phyloP scores from a whole-genome alignment of 2,113 vertebrate species.

The Aspidoscelis tigris region DNA sequence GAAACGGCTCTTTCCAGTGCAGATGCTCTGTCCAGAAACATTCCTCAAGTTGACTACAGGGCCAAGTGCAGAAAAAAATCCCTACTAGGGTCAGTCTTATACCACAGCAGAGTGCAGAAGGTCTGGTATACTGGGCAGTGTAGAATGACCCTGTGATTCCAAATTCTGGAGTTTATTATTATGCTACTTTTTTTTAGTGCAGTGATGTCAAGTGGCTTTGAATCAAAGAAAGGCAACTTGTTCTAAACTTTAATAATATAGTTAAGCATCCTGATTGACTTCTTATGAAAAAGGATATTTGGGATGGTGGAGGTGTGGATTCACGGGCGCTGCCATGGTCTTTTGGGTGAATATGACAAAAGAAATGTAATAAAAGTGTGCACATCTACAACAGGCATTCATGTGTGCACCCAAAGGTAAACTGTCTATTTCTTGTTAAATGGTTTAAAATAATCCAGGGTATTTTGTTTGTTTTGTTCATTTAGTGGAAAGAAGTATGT shows the following conservation, averaged over 20 bases:
- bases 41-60: too few relatives aligned
- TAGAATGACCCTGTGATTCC: background rate
- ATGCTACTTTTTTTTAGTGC: background rate
- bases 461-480: slow-evolving; percentile 37
- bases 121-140: too few relatives aligned
- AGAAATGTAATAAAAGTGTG: too few relatives aligned
- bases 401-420: too few relatives aligned
- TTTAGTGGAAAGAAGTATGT: slow-evolving; percentile 87
- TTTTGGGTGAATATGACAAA: too few relatives aligned
- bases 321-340: background rate
- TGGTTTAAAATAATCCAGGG: background rate
- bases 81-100: too few relatives aligned
- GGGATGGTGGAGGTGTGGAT: background rate
- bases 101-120: too few relatives aligned
- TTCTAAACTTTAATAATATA: background rate
- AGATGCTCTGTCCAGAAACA: too few relatives aligned
- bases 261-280: too few relatives aligned
- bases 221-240: background rate
- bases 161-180: background rate
- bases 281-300: background rate
- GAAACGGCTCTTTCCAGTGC: too few relatives aligned
- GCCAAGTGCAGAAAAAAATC: too few relatives aligned
- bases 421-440: background rate
- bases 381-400: too few relatives aligned
- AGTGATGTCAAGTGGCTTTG: background rate